Evolutionary conservation across 2,797 vertebrate genomes (phyloP).

Genomic region (Crossoptilon crossoptilon): DNA sequence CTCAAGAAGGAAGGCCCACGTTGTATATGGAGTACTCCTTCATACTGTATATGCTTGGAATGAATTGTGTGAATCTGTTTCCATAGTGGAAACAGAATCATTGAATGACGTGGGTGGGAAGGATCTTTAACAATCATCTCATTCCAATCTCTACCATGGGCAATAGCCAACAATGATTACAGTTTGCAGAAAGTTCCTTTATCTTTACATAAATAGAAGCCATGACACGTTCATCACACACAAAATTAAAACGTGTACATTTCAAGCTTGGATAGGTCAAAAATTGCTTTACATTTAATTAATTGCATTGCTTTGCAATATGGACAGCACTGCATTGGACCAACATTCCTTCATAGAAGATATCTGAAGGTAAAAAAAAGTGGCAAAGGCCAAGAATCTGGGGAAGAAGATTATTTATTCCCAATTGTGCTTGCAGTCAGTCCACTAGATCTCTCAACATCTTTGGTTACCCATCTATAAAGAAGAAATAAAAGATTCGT

Average conservation of each 20-base stretch:
- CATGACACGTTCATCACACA: not conserved
- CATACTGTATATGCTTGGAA: not conserved
- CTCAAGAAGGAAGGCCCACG: not conserved
- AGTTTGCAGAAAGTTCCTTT: not conserved
- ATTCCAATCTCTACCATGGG: not conserved
- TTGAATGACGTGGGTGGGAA: not conserved
- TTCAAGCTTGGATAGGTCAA: not conserved
- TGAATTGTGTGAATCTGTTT: not conserved
- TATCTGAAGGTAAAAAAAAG: not conserved
- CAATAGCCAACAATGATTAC: not conserved
- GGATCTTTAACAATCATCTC: not conserved
- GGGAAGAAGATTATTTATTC: not conserved
- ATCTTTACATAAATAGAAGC: not conserved
- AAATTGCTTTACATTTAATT: not conserved
- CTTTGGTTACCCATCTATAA: not conserved
- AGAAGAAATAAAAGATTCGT: not conserved
- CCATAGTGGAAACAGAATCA: not conserved
- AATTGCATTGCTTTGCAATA: not conserved
- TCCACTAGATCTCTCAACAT: not conserved
- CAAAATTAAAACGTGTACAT: not conserved
- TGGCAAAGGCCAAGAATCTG: not conserved
- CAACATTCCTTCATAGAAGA: not conserved
- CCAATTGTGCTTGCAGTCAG: not conserved
- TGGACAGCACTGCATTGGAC: not conserved
- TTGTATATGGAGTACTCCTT: not conserved